Conservation (phyloP, 2,113 vertebrate genomes). For the Tricholaema leucomelas region DNA sequence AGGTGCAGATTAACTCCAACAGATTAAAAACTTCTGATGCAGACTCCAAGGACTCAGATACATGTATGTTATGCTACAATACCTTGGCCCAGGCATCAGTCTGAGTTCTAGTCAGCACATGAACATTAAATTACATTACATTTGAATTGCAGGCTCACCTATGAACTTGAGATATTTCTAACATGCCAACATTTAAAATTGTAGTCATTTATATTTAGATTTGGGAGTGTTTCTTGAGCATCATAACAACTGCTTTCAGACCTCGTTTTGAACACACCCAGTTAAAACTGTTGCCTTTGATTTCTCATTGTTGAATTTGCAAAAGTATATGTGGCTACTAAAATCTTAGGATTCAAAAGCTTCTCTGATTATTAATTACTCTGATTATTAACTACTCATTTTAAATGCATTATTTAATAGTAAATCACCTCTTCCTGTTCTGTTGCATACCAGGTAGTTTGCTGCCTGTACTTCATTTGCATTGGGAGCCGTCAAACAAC, state of each 20-base stretch:
- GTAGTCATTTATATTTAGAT: conserved; percentile 34
- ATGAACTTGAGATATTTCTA: background rate
- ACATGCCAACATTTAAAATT: background rate
- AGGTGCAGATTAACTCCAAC: background rate
- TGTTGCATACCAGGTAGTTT: background rate
- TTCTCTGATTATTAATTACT: background rate
- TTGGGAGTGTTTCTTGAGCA: conserved; percentile 50
- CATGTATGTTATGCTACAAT: background rate
- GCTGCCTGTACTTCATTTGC: background rate
- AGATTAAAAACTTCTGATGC: background rate
- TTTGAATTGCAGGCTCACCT: background rate
- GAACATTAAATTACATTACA: background rate
- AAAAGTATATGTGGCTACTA: background rate
- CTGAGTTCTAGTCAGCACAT: background rate
- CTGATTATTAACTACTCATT: background rate
- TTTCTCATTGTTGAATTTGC: conserved; percentile 14
- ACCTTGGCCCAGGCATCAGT: background rate
- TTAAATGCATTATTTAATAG: background rate
- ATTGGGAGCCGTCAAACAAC: background rate
- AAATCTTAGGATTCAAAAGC: background rate
- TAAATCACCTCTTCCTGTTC: background rate
- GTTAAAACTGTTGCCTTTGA: background rate
- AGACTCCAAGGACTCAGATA: background rate
- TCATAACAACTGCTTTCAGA: conserved; percentile 12
- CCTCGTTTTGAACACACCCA: conserved; percentile 20